Evolutionary conservation across 2,888 invertebrate genomes (phyloP), one percentile per base, ranked within the genome.

Genomic region (Ctena decussata): DNA sequence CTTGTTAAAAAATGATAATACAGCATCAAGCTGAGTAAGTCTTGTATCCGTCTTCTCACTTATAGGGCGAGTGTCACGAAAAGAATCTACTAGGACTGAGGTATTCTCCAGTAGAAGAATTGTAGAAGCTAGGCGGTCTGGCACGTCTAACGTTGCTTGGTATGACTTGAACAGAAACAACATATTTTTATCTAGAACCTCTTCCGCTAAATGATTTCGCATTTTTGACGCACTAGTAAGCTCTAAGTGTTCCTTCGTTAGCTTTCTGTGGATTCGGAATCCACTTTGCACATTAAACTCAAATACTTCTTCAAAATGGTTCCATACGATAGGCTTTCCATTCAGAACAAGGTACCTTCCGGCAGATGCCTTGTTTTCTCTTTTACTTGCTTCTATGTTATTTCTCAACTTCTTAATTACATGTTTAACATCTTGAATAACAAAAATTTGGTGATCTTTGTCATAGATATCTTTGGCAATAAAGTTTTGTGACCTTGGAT

Each of bases 141-240:
- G 85, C 11, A 78, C 75, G 5, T 24, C 37, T 0, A 80, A 49
- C n/a, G 84, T 75, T 0, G 77, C 21, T 49, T 85, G 85, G 39
- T 85, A 85, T 0, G 57, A 41, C 69, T 77, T 80, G 83, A 85
- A 85, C 0, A 85, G 71, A 37, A 69, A 87, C 5, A 85, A 71
- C 87, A 85, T 85, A 27, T 85, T 80, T 41, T 75, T 87, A 37
- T 82, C 53, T 5, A 85, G 76, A 0, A 85, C 80, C 18, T 85
- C 57, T 32, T 78, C 65, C 21, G 87, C 85, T 21, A 87, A 53
- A 18, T 82, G 46, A 46, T 87, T 87, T 21, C 84, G n/a, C 72
- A 84, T 84, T 77, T 83, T 83, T n/a, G 80, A 65, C 0, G 83
- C 80, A 8, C 80, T 74, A 15, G 83, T 86, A 15, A 84, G 41